These are phyloP conservation scores for Eumeta japonica DNA, from an alignment of 1,140 invertebrate species.

Conservation along the genomic window DNA sequence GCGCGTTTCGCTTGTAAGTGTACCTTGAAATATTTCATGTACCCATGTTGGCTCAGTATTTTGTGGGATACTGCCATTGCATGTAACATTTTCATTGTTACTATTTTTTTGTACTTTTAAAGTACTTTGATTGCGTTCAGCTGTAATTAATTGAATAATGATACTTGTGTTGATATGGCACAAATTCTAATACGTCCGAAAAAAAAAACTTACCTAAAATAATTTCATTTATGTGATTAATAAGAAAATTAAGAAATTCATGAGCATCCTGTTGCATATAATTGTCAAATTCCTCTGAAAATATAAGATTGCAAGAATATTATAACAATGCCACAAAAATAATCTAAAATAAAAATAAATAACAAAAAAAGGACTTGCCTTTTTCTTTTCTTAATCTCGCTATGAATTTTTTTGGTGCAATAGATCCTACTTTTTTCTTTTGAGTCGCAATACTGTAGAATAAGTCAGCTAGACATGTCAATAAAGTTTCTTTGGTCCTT, in stretches of 20 bases:
- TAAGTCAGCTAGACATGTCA: constrained; percentile 96
- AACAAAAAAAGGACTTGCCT: constrained; percentile 65
- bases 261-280: constrained; percentile 99
- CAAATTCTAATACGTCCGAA: no score
- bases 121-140: constrained; percentile 76
- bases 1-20: constrained; percentile 96
- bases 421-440: constrained; percentile 99
- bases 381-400: constrained; percentile 97
- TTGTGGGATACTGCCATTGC: constrained; percentile 65
- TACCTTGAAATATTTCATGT: constrained; percentile 99
- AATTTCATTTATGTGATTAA: constrained; percentile 95
- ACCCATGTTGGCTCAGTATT: constrained; percentile 98
- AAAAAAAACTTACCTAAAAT: constrained; percentile 73
- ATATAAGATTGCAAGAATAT: no score
- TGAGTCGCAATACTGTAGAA: constrained; percentile 99
- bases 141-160: no score
- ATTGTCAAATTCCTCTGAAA: constrained; percentile 97
- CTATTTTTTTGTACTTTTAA: constrained; percentile 48
- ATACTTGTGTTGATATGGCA: no score
- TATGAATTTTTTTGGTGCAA: constrained; percentile 99
- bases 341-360: no score
- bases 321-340: no score
- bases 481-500: constrained; percentile 93
- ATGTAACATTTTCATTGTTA: constrained; percentile 40
- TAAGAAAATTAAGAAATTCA: constrained; percentile 98